Evolutionary conservation across 1,140 invertebrate genomes (phyloP), one percentile per base, ranked within the genome.

Genomic region (Drosophila obscura): DNA sequence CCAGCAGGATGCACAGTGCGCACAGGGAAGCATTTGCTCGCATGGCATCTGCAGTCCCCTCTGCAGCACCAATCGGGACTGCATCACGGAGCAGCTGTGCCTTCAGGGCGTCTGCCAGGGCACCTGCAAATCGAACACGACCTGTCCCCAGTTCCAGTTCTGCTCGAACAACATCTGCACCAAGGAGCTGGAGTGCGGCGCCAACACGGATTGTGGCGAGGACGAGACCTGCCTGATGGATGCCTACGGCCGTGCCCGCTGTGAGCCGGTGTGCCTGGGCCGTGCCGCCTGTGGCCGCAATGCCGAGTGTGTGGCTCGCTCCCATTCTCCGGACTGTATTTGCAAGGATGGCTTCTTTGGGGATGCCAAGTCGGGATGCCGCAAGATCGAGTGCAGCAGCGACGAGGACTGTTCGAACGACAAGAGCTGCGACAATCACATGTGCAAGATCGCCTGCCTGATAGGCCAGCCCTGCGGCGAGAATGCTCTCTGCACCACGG

Each of bases 391-490:
- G 92, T 98, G 97, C 82, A 92, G 93, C 49, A 87, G 69, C 6
- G 94, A 96, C 71, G 92, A 93, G 1, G 94, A 98, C 45, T 98
- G 97, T 84, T 94, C 95, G 0, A 94, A 95, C 31, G 96, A 97
- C 75, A 96, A 97, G 92, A 93, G 96, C 16, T 98, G 97, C 73
- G 94, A 96, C 46, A 92, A 94, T 44, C 94, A 95, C 74, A 95
- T 95, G 92, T 97, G 97, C 91, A 96, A 96, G 93, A 96, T 97
- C 66, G 96, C 96, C 26, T 98, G 97, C 90, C 92, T 96, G 5
- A 94, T 94, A 0, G 92, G 95, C 15, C 96, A 97, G 92, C 94
- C 95, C 15, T 98, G 97, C 77, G 96, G 96, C 8, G 93, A 94
- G 16, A 97, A 97, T 92, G 95, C 97, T 0, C 92, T 97, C 16